Evolutionary conservation across 2,888 invertebrate genomes (phyloP).

Genomic region (Apamea sordens): DNA sequence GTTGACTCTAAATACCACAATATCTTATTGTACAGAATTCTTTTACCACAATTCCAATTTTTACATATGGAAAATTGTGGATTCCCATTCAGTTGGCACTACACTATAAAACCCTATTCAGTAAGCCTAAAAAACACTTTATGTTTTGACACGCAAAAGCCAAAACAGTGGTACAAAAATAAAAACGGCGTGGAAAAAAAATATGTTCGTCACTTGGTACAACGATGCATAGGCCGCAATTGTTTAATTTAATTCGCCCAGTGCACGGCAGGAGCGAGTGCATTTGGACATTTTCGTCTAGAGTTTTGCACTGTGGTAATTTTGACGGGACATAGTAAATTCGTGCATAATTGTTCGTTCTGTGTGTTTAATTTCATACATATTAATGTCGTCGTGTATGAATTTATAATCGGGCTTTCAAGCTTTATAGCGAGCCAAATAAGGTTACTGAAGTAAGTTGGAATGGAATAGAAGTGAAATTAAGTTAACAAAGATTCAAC

Average conservation of each 20-base stretch:
- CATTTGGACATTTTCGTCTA: slow-evolving; percentile 45
- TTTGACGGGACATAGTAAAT: slow-evolving; percentile 37
- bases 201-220: slow-evolving; percentile 30
- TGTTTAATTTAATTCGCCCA: slow-evolving; percentile 63
- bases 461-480: neutral
- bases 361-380: slow-evolving; percentile 52
- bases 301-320: slow-evolving; percentile 35
- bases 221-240: slow-evolving; percentile 57
- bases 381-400: slow-evolving; percentile 41
- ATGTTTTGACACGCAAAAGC: slow-evolving; percentile 60
- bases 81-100: slow-evolving; percentile 41
- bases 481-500: neutral
- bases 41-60: slow-evolving; percentile 24
- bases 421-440: slow-evolving; percentile 25
- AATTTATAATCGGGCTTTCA: slow-evolving; percentile 46
- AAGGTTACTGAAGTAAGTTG: slow-evolving; percentile 5
- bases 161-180: slow-evolving; percentile 54
- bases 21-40: slow-evolving; percentile 7
- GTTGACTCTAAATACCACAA: slow-evolving; percentile 1
- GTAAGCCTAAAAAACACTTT: slow-evolving; percentile 38
- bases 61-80: slow-evolving; percentile 11
- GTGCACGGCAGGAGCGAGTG: neutral
- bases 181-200: slow-evolving; percentile 54
- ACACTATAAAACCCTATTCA: slow-evolving; percentile 35
- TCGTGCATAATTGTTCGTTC: slow-evolving; percentile 50